Evolutionary conservation across 2,113 vertebrate genomes (phyloP), one percentile per base, ranked within the genome.

Genomic region (Circaetus gallicus): DNA sequence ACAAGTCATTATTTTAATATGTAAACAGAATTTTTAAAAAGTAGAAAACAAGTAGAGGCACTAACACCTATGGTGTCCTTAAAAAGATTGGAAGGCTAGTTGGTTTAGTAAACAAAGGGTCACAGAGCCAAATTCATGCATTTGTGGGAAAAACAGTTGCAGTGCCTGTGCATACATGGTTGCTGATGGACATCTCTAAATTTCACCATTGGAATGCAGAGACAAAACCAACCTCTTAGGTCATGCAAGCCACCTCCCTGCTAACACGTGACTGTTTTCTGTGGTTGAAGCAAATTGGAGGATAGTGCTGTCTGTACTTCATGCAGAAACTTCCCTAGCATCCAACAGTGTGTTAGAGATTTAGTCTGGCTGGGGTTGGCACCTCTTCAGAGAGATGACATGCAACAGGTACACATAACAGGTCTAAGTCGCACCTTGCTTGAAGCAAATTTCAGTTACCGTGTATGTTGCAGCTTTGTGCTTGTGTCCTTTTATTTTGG

Each of bases 121-220:
- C 52, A 52, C 16, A 32, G 72, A 61, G 50, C 40, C 34, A 61
- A 59, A 86, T 42, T 43, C 21, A 9, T 24, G 24, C 13, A 13
- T 69, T 59, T 4, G 1, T 74, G 74, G 59, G 55, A 66, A 82
- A 67, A 73, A n/a, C 3, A 1, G 20, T 32, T 70, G 31, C 62
- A 62, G 10, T 2, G 14, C 50, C n/a, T 55, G 34, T 31, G 26
- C 11, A 1, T 56, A 31, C 58, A 11, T 0, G 3, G 45, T 42
- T 45, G 13, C 66, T 79, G 56, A 61, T 50, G 65, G 31, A 36
- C 45, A 38, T 49, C 70, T 77, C 53, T 26, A 9, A 38, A 55
- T 82, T 38, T 78, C 83, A 65, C 55, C 34, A 7, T 10, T 55
- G 40, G 74, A 78, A 88, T 53, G 61, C 52, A 65, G 32, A 59